These are phyloP conservation scores for Pachymerium ferrugineum DNA, from an alignment of 2,888 invertebrate species.

Conservation along the genomic window DNA sequence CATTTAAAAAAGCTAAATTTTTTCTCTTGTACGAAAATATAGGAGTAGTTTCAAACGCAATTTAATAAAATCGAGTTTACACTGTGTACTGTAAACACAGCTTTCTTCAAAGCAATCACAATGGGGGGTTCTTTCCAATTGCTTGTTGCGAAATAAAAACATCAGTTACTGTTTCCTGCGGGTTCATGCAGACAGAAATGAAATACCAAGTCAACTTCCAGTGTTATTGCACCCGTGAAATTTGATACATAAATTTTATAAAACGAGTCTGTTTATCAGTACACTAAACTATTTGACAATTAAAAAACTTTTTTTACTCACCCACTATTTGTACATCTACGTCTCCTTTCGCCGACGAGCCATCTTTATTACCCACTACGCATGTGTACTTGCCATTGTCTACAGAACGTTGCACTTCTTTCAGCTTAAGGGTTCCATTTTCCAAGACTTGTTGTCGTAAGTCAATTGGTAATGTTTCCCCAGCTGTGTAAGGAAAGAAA, in stretches of 20 bases:
- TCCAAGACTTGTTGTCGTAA: constrained; percentile 89
- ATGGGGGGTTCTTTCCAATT: constrained; percentile 9
- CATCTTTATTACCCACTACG: constrained; percentile 84
- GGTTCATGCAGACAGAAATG: constrained; percentile 29
- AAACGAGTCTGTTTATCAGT: not conserved
- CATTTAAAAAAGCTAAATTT: too few species aligned
- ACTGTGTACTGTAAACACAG: not conserved
- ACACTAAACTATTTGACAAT: not conserved
- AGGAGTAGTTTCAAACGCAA: too few species aligned
- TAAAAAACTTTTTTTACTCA: constrained; percentile 54
- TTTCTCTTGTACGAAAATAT: too few species aligned
- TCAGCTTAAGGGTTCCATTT: constrained; percentile 87
- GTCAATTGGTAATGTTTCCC: constrained; percentile 82
- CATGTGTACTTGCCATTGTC: constrained; percentile 94
- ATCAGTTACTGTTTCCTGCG: constrained; percentile 22
- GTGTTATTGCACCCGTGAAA: constrained; percentile 42
- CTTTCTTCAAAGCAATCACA: not conserved
- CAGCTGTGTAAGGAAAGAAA: constrained; percentile 52
- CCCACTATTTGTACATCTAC: constrained; percentile 94
- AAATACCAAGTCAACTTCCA: constrained; percentile 39
- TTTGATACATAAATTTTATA: constrained; percentile 41
- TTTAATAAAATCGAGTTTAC: not conserved
- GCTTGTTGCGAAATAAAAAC: constrained; percentile 14
- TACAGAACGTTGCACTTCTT: constrained; percentile 83
- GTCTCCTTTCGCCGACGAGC: constrained; percentile 78